These are phyloP conservation scores for Neoscelio sp. DNA, from an alignment of 2,888 invertebrate genomes.

Conservation along the genomic window DNA sequence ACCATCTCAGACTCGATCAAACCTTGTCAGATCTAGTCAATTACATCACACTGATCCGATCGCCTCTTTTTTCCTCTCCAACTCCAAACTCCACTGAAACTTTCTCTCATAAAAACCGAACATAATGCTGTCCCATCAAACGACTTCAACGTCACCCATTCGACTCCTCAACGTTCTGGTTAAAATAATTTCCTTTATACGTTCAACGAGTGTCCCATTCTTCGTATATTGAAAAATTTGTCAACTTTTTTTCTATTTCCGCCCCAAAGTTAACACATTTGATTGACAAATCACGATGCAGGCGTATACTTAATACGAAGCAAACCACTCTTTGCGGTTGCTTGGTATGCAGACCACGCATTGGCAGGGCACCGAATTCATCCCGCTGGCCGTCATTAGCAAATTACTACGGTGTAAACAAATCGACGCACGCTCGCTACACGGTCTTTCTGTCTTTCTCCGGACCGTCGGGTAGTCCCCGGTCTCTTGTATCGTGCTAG, in stretches of 20 bases:
- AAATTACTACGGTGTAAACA: conserved; percentile 82
- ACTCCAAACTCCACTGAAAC: conserved; percentile 2
- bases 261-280: conserved; percentile 7
- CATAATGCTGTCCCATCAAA: background rate
- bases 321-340: conserved; percentile 17
- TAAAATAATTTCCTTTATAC: no score
- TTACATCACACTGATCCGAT: conserved; percentile 16
- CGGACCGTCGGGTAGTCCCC: no score
- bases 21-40: conserved; percentile 43
- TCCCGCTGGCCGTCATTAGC: conserved; percentile 76
- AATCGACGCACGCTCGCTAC: conserved; percentile 73
- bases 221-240: no score
- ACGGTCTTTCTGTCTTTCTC: conserved; percentile 47
- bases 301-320: conserved; percentile 5
- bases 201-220: no score
- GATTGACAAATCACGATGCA: conserved; percentile 43
- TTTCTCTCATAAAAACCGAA: background rate
- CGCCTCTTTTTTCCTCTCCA: conserved; percentile 4
- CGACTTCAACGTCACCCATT: conserved; percentile 11
- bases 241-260: background rate
- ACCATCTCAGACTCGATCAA: conserved; percentile 35
- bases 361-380: conserved; percentile 70
- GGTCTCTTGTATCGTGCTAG: conserved; percentile 51
- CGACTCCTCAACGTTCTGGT: background rate
- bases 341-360: conserved; percentile 74